These are phyloP conservation scores for Embiotoca jacksoni DNA, from an alignment of 2,113 vertebrate species.

Conservation along the genomic window DNA sequence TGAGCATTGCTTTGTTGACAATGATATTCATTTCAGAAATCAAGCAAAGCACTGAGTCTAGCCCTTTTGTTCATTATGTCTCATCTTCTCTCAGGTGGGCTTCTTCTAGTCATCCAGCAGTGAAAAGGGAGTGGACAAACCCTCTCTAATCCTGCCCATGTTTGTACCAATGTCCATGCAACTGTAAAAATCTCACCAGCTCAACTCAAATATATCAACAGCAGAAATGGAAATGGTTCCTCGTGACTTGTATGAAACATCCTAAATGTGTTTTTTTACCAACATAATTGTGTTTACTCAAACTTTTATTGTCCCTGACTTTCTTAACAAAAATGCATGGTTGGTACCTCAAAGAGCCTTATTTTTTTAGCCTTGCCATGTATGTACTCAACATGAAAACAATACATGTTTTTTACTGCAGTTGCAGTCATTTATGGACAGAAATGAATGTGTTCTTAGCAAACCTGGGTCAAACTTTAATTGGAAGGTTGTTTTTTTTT, in stretches of 20 bases:
- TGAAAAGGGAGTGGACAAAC: slow-evolving; percentile 15
- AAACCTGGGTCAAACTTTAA: slow-evolving; percentile 38
- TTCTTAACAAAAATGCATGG: slow-evolving; percentile 31
- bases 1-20: neutral
- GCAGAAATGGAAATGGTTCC: slow-evolving; percentile 39
- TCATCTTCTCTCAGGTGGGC: slow-evolving; percentile 65
- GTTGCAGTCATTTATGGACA: slow-evolving; percentile 55
- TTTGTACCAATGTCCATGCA: slow-evolving; percentile 15
- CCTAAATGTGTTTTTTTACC: slow-evolving; percentile 15
- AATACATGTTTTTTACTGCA: slow-evolving; percentile 23
- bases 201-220: slow-evolving; percentile 43
- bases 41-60: slow-evolving; percentile 1
- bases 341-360: slow-evolving; percentile 42
- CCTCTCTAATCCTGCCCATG: slow-evolving; percentile 1
- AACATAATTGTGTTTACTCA: slow-evolving; percentile 15
- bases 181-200: slow-evolving; percentile 44
- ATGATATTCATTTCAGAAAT: neutral
- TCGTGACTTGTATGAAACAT: slow-evolving; percentile 16
- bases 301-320: slow-evolving; percentile 1
- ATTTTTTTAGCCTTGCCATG: slow-evolving; percentile 44
- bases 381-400: slow-evolving; percentile 28
- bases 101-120: slow-evolving; percentile 37
- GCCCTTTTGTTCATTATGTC: slow-evolving; percentile 37
- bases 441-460: slow-evolving; percentile 64
- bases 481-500: neutral